Base-by-base conservation (phyloP, 2,888 invertebrate species). In the Listrodromus nycthemerus region DNA sequence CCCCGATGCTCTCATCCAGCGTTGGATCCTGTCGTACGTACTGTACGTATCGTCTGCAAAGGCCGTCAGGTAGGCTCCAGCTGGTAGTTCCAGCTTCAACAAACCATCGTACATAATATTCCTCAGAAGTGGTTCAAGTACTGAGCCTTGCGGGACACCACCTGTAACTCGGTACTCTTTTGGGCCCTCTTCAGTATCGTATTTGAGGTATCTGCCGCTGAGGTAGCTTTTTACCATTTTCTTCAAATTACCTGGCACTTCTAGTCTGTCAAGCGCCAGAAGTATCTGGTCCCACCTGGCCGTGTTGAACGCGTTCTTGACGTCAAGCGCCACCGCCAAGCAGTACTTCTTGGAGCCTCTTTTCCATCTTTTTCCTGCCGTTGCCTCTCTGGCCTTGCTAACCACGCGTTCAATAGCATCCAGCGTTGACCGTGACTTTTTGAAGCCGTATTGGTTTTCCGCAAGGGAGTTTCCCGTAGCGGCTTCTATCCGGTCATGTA, bases 191-290 rank as follows among this genome's bases (percentile, higher is more conserved):
- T 61, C 30, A 0, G 61, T 61, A 16, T 61, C 27, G 30, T 27
- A 61, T 7, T 13, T 19, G 41, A 88, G 70, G 8, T 45, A n/a
- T 24, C 86, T 48, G 19, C 85, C 79, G 8, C 65, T 77, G 19
- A 89, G 75, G 76, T 89, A 88, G 69, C 77, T 83, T 61, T 71
- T 73, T 16, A 89, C 33, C 13, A 88, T 71, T 24, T 77, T 48
- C 33, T 16, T 63, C 7, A 89, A 76, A 69, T 89, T 87, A 8
- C 24, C 33, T 8, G 86, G 85, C 8, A 13, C 76, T 50, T 63
- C 69, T 21, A 66, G n/a, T 61, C 79, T 73, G 30, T 63, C 79
- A 24, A 61, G 69, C 71, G 58, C 86, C 73, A 67, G 6, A 50
- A 24, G 27, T 13, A 83, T 79, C 4, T 85, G 58, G 6, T 67